phyloP scores from a whole-genome alignment of 1,140 invertebrate genomes.

The Sitophilus oryzae region DNA sequence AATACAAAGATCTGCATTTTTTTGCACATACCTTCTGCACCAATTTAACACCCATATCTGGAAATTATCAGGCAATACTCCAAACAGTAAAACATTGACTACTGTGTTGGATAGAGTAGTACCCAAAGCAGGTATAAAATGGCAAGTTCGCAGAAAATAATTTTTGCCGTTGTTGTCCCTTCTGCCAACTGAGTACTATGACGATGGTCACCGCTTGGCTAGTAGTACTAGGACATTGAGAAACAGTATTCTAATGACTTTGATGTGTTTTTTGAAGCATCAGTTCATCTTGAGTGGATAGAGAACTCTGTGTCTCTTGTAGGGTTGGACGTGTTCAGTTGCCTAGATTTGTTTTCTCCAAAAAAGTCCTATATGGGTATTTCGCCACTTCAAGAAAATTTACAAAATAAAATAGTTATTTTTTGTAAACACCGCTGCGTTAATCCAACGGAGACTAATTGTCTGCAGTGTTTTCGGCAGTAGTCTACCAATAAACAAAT shows the following conservation, averaged over 20 bases:
- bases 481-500: too few relatives aligned
- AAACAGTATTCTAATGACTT: slow-evolving; percentile 51
- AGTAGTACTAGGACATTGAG: slow-evolving; percentile 54
- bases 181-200: slow-evolving; percentile 52
- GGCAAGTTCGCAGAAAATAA: slow-evolving; percentile 50
- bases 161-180: slow-evolving; percentile 47
- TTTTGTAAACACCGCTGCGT: too few relatives aligned
- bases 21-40: too few relatives aligned
- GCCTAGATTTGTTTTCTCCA: too few relatives aligned
- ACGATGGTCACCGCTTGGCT: slow-evolving; percentile 55
- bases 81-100: slow-evolving; percentile 74
- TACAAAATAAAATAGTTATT: too few relatives aligned
- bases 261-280: slow-evolving; percentile 52
- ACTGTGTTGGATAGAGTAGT: slow-evolving; percentile 65
- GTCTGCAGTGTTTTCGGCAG: too few relatives aligned
- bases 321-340: slow-evolving; percentile 19
- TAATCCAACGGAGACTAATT: too few relatives aligned
- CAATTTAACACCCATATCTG: too few relatives aligned
- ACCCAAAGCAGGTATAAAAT: slow-evolving; percentile 54
- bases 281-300: slow-evolving; percentile 50
- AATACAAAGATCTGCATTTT: too few relatives aligned
- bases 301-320: slow-evolving; percentile 45
- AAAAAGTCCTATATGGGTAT: too few relatives aligned
- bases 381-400: too few relatives aligned
- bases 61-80: slow-evolving; percentile 72